Evolutionary conservation across 2,888 invertebrate species (phyloP), one percentile per base, ranked within the genome.

Genomic region (Blera fallax): DNA sequence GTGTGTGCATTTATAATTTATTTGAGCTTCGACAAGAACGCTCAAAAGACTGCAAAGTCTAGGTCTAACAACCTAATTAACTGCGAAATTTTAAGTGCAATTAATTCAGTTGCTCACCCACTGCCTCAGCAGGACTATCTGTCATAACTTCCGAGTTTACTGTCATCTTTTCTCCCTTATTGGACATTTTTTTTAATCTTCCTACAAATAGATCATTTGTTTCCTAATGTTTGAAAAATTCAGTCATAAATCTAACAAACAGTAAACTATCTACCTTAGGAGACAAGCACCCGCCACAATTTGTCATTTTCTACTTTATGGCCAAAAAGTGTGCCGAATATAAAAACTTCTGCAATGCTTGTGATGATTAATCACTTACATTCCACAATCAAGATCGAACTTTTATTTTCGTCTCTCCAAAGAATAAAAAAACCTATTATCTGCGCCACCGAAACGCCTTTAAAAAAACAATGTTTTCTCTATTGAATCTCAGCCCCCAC

Each of bases 301-400:
- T 85, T 85, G 85, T 85, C 85, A 85, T 83, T 72, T 67, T 32
- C 24, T 60, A 40, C 45, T 64, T 64, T 54, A 73, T 78, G 40
- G 58, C 56, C 74, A 73, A 52, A 40, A 65, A 50, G 52, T 45
- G 10, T 45, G 40, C 29, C 50, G 48, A 29, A 60, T 43, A 29
- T 32, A 29, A 65, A 69, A 84, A 83, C 6, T 52, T 76, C 29
- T 40, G 6, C 43, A 73, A 16, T 45, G 18, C 29, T 34, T n/a
- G 29, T 40, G 60, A 81, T 77, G 85, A 85, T 85, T 85, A 77
- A 85, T 81, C 81, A 77, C 81, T 67, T 48, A 62, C 56, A 54
- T 45, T 54, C 54, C 72, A 50, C 60, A 73, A 80, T 80, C 80
- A 48, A 56, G 79, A 84, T 84, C 50, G 69, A 80, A 84, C 27